A percentile compares a stretch with the other conserved stretches of the same genome.
Evolutionary conservation across 2,888 invertebrate species (phyloP).

Genomic region (Mylabris sibirica): DNA sequence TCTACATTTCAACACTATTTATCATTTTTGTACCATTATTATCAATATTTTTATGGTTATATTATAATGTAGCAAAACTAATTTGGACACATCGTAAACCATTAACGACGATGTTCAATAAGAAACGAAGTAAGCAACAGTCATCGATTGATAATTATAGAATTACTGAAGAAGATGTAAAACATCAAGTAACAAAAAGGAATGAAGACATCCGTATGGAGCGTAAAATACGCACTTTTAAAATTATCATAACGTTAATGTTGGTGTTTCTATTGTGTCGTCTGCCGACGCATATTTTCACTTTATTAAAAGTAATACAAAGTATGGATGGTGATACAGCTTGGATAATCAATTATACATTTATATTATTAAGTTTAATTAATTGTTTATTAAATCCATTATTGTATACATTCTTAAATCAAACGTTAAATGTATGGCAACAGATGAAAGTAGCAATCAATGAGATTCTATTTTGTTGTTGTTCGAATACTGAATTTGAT

Average conservation of each 20-base stretch:
- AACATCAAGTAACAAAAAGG: constrained; percentile 26
- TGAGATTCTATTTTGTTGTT: constrained; percentile 57
- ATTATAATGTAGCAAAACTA: constrained; percentile 63
- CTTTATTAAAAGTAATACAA: constrained; percentile 59
- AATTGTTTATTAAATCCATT: constrained; percentile 68
- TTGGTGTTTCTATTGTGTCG: constrained; percentile 65
- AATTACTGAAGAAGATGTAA: constrained; percentile 17
- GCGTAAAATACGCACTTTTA: constrained; percentile 66
- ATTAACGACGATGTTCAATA: constrained; percentile 35
- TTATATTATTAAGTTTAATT: constrained; percentile 64
- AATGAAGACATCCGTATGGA: constrained; percentile 49
- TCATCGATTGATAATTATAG: constrained; percentile 42
- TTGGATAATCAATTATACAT: constrained; percentile 64
- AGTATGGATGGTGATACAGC: constrained; percentile 40
- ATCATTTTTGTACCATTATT: constrained; percentile 63
- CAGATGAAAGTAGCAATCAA: constrained; percentile 42
- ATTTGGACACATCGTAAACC: constrained; percentile 63
- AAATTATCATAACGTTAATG: constrained; percentile 66
- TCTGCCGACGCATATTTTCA: constrained; percentile 64
- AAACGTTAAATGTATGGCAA: constrained; percentile 57
- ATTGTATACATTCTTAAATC: constrained; percentile 67
- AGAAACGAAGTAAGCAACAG: constrained; percentile 21
- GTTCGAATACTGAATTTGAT: constrained; percentile 56
- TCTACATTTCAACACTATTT: constrained; percentile 49
- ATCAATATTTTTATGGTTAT: constrained; percentile 63